phyloP scores from a whole-genome alignment of 2,113 vertebrate genomes.

The Neoarius graeffei region DNA sequence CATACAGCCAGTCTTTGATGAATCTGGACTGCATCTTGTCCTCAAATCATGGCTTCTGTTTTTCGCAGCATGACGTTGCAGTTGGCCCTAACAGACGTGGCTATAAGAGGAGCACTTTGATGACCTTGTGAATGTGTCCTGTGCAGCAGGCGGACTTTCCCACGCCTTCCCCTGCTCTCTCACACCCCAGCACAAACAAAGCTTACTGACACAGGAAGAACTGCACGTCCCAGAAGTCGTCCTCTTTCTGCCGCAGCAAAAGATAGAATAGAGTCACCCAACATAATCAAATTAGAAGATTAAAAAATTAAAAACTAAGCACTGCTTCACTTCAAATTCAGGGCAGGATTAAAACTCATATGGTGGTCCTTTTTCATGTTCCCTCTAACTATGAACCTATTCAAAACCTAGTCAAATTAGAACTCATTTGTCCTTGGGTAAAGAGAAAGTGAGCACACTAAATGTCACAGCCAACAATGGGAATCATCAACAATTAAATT shows the following conservation, averaged over 20 bases:
- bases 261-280: neutral
- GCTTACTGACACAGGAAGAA: constrained; percentile 47
- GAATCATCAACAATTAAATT: constrained; percentile 33
- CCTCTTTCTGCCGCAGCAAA: neutral
- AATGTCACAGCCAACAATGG: constrained; percentile 32
- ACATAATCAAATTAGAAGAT: neutral
- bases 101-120: constrained; percentile 19
- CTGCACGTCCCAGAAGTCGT: constrained; percentile 12
- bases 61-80: constrained; percentile 42
- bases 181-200: constrained; percentile 54
- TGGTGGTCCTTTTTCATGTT: neutral
- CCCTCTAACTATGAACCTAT: constrained; percentile 1
- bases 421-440: constrained; percentile 15
- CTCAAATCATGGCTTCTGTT: constrained; percentile 32
- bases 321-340: constrained; percentile 20
- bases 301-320: neutral
- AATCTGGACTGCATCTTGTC: neutral
- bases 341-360: constrained; percentile 5
- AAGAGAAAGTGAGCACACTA: neutral
- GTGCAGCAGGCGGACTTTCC: constrained; percentile 45
- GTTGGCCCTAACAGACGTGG: constrained; percentile 30
- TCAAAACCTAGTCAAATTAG: constrained; percentile 20
- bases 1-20: neutral
- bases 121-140: constrained; percentile 38
- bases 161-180: constrained; percentile 46